Conservation (phyloP, 2,888 invertebrate genomes). For the Globia sparganii region DNA sequence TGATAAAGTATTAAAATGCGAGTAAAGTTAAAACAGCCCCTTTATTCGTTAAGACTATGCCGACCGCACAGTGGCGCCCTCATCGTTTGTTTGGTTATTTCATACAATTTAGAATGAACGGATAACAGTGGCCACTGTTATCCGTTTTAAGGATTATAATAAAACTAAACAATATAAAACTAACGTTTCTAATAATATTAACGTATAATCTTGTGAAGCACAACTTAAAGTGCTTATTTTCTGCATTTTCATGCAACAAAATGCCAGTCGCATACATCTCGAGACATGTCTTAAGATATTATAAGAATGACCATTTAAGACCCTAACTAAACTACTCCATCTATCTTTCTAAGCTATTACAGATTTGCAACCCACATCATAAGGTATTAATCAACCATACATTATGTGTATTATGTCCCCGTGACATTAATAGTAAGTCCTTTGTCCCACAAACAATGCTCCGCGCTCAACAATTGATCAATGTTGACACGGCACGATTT, state of each 20-base stretch:
- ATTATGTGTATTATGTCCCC: constrained; percentile 34
- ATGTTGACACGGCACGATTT: constrained; percentile 65
- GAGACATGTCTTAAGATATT: constrained; percentile 2
- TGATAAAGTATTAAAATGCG: too few relatives aligned
- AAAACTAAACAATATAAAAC: too few relatives aligned
- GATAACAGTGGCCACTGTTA: too few relatives aligned
- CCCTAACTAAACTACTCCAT: background rate
- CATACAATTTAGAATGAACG: too few relatives aligned
- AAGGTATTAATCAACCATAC: constrained; percentile 55
- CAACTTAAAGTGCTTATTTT: too few relatives aligned
- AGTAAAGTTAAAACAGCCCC: background rate
- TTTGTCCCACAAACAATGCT: constrained; percentile 61
- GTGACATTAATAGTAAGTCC: constrained; percentile 54
- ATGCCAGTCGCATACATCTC: background rate
- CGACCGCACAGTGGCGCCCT: too few relatives aligned
- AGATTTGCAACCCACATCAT: constrained; percentile 35
- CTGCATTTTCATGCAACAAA: too few relatives aligned
- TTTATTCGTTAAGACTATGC: too few relatives aligned
- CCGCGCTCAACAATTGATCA: constrained; percentile 62
- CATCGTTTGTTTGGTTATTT: too few relatives aligned
- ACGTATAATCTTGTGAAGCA: too few relatives aligned
- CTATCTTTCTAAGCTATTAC: constrained; percentile 33
- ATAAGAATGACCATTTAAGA: background rate
- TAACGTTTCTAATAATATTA: too few relatives aligned
- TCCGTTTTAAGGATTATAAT: too few relatives aligned